Conservation (phyloP, 2,888 invertebrate genomes). For the Trichogramma dendrolimi region DNA sequence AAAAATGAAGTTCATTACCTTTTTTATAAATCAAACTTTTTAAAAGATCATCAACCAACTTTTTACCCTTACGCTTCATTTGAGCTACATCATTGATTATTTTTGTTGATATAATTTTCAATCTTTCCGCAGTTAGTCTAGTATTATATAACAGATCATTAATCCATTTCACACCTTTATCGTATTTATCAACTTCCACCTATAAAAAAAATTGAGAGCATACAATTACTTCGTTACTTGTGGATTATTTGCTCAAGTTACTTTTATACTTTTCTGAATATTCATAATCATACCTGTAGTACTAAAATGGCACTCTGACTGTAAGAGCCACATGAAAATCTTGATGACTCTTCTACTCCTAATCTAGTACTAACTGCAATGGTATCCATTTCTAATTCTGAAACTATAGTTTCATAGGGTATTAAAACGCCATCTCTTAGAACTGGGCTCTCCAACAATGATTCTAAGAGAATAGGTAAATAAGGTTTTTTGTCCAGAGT, state of each 20-base stretch:
- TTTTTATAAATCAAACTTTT: constrained; percentile 59
- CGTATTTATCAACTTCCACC: constrained; percentile 74
- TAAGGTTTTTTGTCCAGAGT: constrained; percentile 63
- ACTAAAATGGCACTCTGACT: constrained; percentile 64
- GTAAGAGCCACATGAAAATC: constrained; percentile 71
- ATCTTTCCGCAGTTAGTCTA: constrained; percentile 67
- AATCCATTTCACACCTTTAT: constrained; percentile 71
- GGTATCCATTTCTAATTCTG: constrained; percentile 72
- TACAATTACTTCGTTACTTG: background rate
- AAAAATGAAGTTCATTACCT: constrained; percentile 49
- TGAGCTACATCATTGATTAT: constrained; percentile 77
- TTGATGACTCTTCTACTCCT: constrained; percentile 58
- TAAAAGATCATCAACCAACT: constrained; percentile 63
- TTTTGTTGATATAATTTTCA: constrained; percentile 75
- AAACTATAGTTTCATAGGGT: constrained; percentile 71
- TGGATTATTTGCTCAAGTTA: background rate
- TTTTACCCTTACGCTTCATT: constrained; percentile 68
- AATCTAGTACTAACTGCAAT: constrained; percentile 61
- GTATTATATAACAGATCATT: constrained; percentile 70
- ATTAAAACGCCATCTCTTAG: constrained; percentile 58
- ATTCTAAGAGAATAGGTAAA: constrained; percentile 71
- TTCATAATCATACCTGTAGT: constrained; percentile 58
- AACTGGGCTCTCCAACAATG: constrained; percentile 73
- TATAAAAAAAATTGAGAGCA: constrained; percentile 41
- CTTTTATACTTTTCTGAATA: background rate